phyloP scores from a whole-genome alignment of 2,797 vertebrate species.

The Euthynnus affinis region DNA sequence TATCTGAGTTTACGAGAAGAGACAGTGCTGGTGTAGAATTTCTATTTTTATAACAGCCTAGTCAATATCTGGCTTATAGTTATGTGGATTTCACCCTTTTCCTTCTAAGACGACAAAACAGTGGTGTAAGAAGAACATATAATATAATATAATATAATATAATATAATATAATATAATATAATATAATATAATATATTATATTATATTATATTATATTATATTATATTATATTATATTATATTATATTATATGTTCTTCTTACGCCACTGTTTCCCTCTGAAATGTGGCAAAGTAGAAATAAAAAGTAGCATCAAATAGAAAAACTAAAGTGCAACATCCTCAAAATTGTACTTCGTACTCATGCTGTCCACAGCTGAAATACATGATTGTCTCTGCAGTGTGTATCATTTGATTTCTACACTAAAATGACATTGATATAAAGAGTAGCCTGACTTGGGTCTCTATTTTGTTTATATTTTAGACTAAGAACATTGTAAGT shows the following conservation, averaged over 20 bases:
- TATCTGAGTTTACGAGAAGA: not conserved
- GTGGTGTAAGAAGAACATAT: not conserved
- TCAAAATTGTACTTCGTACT: not conserved
- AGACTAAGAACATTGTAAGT: not conserved
- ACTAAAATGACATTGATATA: no score
- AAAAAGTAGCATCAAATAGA: no score
- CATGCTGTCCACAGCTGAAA: not conserved
- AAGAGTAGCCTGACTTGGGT: no score
- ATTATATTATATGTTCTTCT: no score
- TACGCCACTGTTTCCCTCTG: no score
- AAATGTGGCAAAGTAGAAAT: not conserved
- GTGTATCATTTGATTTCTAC: slow-evolving; percentile 1
- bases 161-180: no score
- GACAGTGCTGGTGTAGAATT: not conserved
- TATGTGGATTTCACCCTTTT: not conserved
- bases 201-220: no score
- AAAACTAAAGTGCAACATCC: not conserved
- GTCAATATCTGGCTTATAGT: not conserved
- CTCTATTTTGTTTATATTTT: not conserved
- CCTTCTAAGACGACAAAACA: no score
- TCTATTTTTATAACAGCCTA: not conserved
- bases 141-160: no score
- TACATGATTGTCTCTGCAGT: not conserved
- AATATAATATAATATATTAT: no score
- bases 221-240: no score